Evolutionary conservation across 64 coral and sea anemone species (phyloP).

Genomic region (Pachyseris speciosa): DNA sequence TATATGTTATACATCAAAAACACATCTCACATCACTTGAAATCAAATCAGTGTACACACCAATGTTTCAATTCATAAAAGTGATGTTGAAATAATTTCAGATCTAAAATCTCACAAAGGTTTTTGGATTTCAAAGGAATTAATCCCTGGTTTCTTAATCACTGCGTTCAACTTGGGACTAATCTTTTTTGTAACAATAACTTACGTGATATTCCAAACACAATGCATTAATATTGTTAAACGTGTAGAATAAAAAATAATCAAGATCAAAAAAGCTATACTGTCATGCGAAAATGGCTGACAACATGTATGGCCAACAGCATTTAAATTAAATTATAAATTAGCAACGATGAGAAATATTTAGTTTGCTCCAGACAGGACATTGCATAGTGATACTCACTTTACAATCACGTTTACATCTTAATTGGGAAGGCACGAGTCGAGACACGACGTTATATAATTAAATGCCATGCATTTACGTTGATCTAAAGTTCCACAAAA

Average conservation of each 20-base stretch:
- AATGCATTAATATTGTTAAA: background rate
- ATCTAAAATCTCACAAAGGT: too few species aligned
- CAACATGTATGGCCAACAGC: background rate
- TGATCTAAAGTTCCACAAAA: background rate
- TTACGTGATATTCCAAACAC: background rate
- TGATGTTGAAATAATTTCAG: too few species aligned
- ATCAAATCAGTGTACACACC: background rate
- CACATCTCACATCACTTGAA: background rate
- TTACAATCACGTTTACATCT: background rate
- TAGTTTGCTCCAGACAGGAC: background rate
- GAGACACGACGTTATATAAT: background rate
- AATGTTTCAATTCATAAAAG: too few species aligned
- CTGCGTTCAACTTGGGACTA: background rate
- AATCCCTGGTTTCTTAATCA: background rate
- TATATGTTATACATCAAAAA: background rate
- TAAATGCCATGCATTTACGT: too few species aligned
- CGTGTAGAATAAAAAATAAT: background rate
- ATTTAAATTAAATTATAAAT: background rate
- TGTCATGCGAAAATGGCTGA: too few species aligned
- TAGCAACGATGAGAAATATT: background rate
- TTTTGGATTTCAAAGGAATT: too few species aligned
- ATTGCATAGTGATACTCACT: background rate
- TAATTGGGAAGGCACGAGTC: constrained; percentile 4
- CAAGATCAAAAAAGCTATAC: background rate
- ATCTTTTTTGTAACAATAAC: background rate